Evolutionary conservation across 2,113 vertebrate genomes (phyloP), one percentile per base, ranked within the genome.

Genomic region (Chinchilla lanigera): DNA sequence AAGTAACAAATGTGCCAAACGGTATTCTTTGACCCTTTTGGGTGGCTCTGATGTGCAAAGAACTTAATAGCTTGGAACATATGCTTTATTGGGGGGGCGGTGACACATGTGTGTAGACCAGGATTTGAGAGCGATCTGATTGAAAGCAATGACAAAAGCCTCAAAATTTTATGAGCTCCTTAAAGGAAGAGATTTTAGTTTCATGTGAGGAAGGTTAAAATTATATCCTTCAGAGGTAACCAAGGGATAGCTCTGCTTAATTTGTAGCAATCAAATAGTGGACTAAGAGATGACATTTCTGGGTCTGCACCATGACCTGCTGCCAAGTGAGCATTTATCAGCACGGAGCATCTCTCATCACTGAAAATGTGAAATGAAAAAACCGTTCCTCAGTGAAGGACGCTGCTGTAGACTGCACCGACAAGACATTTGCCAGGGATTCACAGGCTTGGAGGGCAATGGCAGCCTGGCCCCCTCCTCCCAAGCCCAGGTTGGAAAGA

Each of bases 11-110:
- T 20, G 89, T 97, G 58, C 75, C 87, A 90, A 86, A 92, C 63
- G 87, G 3, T 91, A 69, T 97, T 94, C 85, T 94, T 95, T 98
- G 88, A 97, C 86, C 35, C 41, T 54, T 38, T 81, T 97, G 71
- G 61, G 30, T 88, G 38, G 47, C 80, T 96, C 38, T 47, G 33
- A 97, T 60, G 50, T 96, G 94, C 86, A 94, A 96, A 98, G 82
- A 93, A 97, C 47, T 94, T 96, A 97, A 95, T 82, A 96, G 90
- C 94, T 97, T 35, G 65, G 73, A 96, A 84, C 71, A 94, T 95
- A 97, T 94, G 90, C 86, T 98, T 86, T 91, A 93, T 71, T 93
- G 50, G 69, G 56, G 35, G 13, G 14, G 19, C 2, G 33, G 1
- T 78, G 65, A 89, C 73, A 86, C 91, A 67, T 26, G 61, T 78